Evolutionary conservation across 2,797 vertebrate species (phyloP).

Genomic region (Etheostoma perlongum): DNA sequence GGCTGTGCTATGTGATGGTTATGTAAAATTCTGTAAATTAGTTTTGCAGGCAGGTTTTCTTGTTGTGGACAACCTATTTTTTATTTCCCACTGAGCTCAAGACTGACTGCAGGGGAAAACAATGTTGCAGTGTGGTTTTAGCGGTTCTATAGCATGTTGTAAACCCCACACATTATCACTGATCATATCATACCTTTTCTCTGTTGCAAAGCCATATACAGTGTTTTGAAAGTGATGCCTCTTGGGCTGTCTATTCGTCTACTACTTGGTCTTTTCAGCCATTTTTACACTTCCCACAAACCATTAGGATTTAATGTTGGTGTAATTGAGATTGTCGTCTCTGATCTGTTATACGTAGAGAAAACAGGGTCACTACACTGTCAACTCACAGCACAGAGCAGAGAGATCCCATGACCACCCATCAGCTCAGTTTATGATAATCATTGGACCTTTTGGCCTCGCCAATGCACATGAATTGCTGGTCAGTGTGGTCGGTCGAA

Average conservation of each 20-base stretch:
- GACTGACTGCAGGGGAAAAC: constrained; percentile 30
- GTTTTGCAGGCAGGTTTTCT: constrained; percentile 14
- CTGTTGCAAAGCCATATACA: not conserved
- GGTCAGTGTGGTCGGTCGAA: constrained; percentile 49
- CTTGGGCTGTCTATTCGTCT: not conserved
- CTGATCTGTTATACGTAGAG: constrained; percentile 21
- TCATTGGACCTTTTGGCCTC: constrained; percentile 53
- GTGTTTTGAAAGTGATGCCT: not conserved
- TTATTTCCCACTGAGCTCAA: constrained; percentile 14
- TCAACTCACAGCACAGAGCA: constrained; percentile 35
- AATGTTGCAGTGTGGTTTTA: constrained; percentile 39
- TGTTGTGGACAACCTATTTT: constrained; percentile 2
- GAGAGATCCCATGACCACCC: constrained; percentile 34
- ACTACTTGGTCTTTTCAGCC: not conserved
- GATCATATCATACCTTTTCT: not conserved
- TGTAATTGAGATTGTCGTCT: constrained; percentile 18
- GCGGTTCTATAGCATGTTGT: constrained; percentile 28
- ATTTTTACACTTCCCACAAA: not conserved
- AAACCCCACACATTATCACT: not conserved
- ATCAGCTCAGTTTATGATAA: constrained; percentile 53
- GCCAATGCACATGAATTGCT: constrained; percentile 56
- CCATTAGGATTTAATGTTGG: constrained; percentile 6
- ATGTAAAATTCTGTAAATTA: constrained; percentile 14
- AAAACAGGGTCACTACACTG: constrained; percentile 37
- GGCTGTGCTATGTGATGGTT: constrained; percentile 6